A percentile compares a stretch with the other conserved stretches of the same genome.
Conservation (phyloP, 2,888 invertebrate genomes). For the Xanthostigma xanthostigma region DNA sequence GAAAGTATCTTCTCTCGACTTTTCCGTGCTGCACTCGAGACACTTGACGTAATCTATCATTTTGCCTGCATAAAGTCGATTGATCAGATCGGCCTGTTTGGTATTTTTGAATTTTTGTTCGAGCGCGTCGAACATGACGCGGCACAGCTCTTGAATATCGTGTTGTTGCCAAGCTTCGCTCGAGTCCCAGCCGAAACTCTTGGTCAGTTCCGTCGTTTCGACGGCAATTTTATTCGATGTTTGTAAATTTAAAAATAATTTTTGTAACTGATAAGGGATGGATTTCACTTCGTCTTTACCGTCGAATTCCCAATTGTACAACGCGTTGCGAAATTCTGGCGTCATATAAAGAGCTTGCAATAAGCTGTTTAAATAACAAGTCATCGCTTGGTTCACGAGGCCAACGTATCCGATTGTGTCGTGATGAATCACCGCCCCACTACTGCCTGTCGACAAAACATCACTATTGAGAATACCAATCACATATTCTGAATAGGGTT, state of each 20-base stretch:
- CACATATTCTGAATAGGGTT: too few relatives aligned
- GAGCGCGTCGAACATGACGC: slow-evolving; percentile 82
- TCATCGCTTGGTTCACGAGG: slow-evolving; percentile 82
- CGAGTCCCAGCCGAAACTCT: slow-evolving; percentile 82
- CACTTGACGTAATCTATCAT: slow-evolving; percentile 85
- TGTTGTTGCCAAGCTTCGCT: slow-evolving; percentile 86
- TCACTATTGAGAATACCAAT: too few relatives aligned
- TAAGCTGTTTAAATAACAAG: slow-evolving; percentile 79
- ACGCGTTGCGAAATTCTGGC: slow-evolving; percentile 77
- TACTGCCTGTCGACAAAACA: too few relatives aligned
- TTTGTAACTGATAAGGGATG: slow-evolving; percentile 76
- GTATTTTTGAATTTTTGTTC: slow-evolving; percentile 73
- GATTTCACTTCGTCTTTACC: slow-evolving; percentile 53
- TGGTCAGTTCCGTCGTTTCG: slow-evolving; percentile 74
- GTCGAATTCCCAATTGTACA: slow-evolving; percentile 72
- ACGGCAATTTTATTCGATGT: slow-evolving; percentile 64
- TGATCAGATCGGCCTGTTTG: slow-evolving; percentile 66
- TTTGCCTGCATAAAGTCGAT: slow-evolving; percentile 43
- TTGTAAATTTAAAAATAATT: slow-evolving; percentile 71
- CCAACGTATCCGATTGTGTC: slow-evolving; percentile 49
- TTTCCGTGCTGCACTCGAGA: slow-evolving; percentile 68
- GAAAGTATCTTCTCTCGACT: slow-evolving; percentile 67
- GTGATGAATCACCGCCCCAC: background rate
- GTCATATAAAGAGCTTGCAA: slow-evolving; percentile 83
- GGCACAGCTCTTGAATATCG: slow-evolving; percentile 78